A percentile compares a stretch with the other conserved stretches of the same genome.
phyloP scores from a whole-genome alignment of 1,140 invertebrate genomes.

The Saccostrea echinata region DNA sequence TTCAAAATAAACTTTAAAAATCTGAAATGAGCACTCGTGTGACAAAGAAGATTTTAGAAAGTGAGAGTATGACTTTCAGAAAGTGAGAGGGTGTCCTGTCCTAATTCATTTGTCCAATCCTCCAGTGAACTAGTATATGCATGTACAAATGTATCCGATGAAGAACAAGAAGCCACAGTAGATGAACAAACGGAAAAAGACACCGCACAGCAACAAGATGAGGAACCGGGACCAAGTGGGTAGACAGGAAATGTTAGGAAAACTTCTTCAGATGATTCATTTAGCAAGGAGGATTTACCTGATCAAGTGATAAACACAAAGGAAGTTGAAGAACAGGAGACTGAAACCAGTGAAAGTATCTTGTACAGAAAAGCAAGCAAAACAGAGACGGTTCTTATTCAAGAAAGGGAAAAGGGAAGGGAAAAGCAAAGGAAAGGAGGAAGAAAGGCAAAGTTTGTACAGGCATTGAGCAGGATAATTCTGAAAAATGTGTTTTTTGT shows the following conservation, averaged over 20 bases:
- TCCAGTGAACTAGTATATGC: neutral
- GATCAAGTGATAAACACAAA: no score
- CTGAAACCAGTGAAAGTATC: neutral
- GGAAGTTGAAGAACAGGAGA: neutral
- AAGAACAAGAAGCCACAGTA: neutral
- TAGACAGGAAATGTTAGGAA: neutral
- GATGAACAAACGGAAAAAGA: neutral
- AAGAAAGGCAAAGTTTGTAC: neutral
- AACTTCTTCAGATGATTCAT: neutral
- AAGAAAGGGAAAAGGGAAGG: conserved; percentile 37
- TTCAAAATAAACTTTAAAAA: conserved; percentile 18
- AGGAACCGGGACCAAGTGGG: neutral
- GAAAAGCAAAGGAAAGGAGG: neutral
- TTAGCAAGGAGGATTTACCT: neutral
- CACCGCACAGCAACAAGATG: neutral
- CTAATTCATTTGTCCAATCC: neutral
- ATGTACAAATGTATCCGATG: neutral
- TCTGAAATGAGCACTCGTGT: conserved; percentile 3
- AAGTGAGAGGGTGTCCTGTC: neutral
- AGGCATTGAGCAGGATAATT: neutral
- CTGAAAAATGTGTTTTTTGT: conserved; percentile 47
- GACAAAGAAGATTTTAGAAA: neutral
- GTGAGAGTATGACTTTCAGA: neutral
- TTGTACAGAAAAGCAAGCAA: neutral
- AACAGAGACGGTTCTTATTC: conserved; percentile 8